Evolutionary conservation across 2,113 vertebrate genomes (phyloP).

Genomic region (Pygoscelis antarcticus): DNA sequence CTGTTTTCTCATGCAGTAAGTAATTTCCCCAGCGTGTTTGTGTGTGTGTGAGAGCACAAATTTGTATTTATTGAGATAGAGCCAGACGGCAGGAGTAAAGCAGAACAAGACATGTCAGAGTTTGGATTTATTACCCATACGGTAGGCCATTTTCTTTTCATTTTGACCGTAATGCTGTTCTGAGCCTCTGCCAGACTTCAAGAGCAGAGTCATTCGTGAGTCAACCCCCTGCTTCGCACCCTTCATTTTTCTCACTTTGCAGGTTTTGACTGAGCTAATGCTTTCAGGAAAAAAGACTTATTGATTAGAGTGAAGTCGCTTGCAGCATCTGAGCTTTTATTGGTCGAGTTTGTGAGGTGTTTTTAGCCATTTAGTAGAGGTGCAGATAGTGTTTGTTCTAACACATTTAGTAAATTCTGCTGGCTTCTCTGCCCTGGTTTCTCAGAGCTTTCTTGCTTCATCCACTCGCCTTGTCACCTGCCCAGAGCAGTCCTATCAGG

Average conservation of each 20-base stretch:
- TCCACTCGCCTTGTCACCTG: neutral
- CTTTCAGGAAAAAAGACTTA: slow-evolving; percentile 36
- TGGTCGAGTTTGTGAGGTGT: neutral
- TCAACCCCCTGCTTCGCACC: slow-evolving; percentile 9
- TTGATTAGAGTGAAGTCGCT: slow-evolving; percentile 37
- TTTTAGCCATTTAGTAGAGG: neutral
- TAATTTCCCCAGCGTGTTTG: neutral
- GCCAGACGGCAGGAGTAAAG: neutral
- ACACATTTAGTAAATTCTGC: slow-evolving; percentile 4
- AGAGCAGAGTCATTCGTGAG: neutral
- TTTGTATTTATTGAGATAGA: slow-evolving; percentile 29
- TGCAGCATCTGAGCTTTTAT: slow-evolving; percentile 28
- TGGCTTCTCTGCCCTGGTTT: neutral
- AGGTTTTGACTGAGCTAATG: slow-evolving; percentile 64
- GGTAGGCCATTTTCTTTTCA: slow-evolving; percentile 33
- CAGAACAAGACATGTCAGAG: neutral
- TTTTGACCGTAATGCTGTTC: neutral
- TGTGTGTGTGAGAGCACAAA: neutral
- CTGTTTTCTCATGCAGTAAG: neutral
- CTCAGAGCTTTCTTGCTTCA: neutral
- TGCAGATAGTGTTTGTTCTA: slow-evolving; percentile 17
- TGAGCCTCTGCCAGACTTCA: slow-evolving; percentile 18
- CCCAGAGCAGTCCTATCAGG: neutral
- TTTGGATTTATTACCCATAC: slow-evolving; percentile 27
- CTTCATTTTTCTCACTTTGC: slow-evolving; percentile 64